Evolutionary conservation across 2,888 invertebrate species (phyloP), one percentile per base, ranked within the genome.

Genomic region (Sarcophaga caerulescens): DNA sequence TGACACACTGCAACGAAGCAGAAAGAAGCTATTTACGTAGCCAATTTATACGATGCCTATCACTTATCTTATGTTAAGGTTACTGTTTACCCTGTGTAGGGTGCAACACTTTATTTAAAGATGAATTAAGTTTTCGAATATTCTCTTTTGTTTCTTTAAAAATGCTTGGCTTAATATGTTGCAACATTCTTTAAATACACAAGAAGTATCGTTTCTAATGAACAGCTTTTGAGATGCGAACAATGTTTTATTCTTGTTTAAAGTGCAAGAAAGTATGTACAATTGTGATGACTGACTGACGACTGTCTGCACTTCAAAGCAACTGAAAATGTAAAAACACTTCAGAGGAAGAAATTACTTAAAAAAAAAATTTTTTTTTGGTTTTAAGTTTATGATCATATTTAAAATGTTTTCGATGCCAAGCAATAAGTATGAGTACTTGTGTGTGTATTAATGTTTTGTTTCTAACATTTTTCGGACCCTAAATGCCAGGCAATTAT

Each of bases 401-500:
- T 86, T 80, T 63, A 52, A 77, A 71, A 77, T 82, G 80, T 73
- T 82, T 82, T 66, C 78, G 75, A 45, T 35, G 25, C 19, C 59
- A 81, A 44, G 62, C 19, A 47, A 57, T 11, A 10, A 25, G 23
- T 23, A 59, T 3, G 75, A 73, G 45, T 17, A 73, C 44, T n/a
- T 65, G 21, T 68, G 35, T 10, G 35, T 35, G 2, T 2, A 2
- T 35, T 35, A 35, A 35, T n/a, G 47, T 35, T 11, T 21, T 21
- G 45, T 44, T 45, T n/a, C 23, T 62, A 45, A 25, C 63, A 78
- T 71, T 77, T 73, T 84, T 81, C 81, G 70, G 84, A 84, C 81
- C 66, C 65, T 70, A 81, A 45, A 75, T 77, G 44, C 71, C 78
- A 84, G 81, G 83, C 88, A 88, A 88, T 88, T 88, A 87, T 83